phyloP scores from a whole-genome alignment of 2,797 vertebrate species.

The Hapalemur alaotrensis region DNA sequence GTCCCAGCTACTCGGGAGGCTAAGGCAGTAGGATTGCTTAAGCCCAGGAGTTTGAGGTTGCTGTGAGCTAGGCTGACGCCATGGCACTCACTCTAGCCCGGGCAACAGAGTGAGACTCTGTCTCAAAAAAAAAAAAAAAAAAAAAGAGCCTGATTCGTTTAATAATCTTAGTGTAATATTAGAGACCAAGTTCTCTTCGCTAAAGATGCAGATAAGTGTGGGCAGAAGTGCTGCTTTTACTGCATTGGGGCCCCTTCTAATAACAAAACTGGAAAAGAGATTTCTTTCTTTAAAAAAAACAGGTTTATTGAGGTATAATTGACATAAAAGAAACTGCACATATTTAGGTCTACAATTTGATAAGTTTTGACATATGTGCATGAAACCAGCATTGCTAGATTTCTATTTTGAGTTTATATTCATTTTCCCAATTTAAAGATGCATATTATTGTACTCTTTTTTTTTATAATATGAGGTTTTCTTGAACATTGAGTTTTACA shows the following conservation, averaged over 20 bases:
- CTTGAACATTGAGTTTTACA: background rate
- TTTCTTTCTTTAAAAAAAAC: background rate
- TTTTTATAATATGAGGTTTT: background rate
- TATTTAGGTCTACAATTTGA: background rate
- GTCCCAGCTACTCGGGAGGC: too few relatives aligned
- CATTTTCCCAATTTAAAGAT: background rate
- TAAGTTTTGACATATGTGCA: background rate
- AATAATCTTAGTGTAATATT: background rate
- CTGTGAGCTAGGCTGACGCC: too few relatives aligned
- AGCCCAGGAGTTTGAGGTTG: too few relatives aligned
- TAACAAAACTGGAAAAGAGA: background rate
- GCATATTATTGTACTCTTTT: background rate
- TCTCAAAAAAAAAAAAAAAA: constrained; percentile 14
- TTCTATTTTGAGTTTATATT: background rate
- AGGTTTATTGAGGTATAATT: background rate
- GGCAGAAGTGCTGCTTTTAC: background rate
- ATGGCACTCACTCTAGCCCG: too few relatives aligned
- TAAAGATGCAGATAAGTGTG: background rate
- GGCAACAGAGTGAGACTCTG: too few relatives aligned
- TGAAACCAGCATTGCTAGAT: background rate
- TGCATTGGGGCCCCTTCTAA: background rate
- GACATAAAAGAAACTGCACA: background rate
- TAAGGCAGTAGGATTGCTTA: too few relatives aligned
- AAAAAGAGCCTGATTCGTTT: background rate
- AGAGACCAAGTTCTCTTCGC: background rate